Conservation (phyloP, 2,888 invertebrate genomes). For the Epinotia brunnichana region DNA sequence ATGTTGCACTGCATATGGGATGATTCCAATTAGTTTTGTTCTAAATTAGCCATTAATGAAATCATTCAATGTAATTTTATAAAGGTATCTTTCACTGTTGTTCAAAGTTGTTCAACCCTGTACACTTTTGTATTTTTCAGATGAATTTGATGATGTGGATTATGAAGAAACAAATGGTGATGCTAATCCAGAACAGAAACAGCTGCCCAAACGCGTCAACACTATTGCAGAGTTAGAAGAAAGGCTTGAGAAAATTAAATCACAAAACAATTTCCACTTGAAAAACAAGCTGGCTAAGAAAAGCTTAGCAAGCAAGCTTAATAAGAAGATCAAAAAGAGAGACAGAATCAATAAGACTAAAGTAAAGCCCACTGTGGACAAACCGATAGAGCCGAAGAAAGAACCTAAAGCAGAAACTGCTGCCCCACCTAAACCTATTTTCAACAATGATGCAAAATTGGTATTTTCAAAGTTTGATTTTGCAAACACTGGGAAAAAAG, state of each 20-base stretch:
- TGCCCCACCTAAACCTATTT: slow-evolving; percentile 87
- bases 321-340: slow-evolving; percentile 86
- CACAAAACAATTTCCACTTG: slow-evolving; percentile 84
- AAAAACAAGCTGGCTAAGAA: slow-evolving; percentile 88
- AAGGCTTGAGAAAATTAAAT: slow-evolving; percentile 85
- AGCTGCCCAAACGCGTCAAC: slow-evolving; percentile 78
- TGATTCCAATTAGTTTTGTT: too few relatives aligned
- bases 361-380: slow-evolving; percentile 59
- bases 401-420: slow-evolving; percentile 63
- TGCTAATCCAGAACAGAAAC: slow-evolving; percentile 58
- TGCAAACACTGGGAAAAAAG: slow-evolving; percentile 86
- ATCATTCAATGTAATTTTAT: too few relatives aligned
- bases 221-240: slow-evolving; percentile 86
- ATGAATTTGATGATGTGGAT: slow-evolving; percentile 70
- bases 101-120: too few relatives aligned
- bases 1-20: too few relatives aligned
- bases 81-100: too few relatives aligned
- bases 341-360: slow-evolving; percentile 74
- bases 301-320: slow-evolving; percentile 86
- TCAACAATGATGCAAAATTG: slow-evolving; percentile 93
- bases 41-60: too few relatives aligned
- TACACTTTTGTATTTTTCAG: slow-evolving; percentile 54
- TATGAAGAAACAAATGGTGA: slow-evolving; percentile 66
- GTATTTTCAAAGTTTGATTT: slow-evolving; percentile 97
- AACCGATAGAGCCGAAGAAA: slow-evolving; percentile 53